A percentile compares a stretch with the other conserved stretches of the same genome.
These are phyloP conservation scores for Acanthococcus lagerstroemiae DNA, from an alignment of 2,888 invertebrate species.

Conservation along the genomic window DNA sequence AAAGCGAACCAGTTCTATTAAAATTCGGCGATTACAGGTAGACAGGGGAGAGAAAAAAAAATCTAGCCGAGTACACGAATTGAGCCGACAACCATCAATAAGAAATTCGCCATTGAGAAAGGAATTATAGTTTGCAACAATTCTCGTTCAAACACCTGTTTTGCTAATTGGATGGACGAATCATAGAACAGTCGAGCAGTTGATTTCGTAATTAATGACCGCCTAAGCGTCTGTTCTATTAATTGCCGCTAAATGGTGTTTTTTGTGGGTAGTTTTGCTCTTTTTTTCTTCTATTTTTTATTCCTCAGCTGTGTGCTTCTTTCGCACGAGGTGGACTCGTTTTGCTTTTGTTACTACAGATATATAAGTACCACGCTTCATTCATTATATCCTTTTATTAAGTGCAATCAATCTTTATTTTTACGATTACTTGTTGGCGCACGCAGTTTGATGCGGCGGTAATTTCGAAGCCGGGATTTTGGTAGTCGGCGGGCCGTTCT, in stretches of 20 bases:
- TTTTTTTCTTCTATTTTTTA: not conserved
- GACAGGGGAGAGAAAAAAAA: not conserved
- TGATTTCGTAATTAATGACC: conserved; percentile 24
- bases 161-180: conserved; percentile 13
- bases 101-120: too few species aligned
- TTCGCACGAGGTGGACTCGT: too few species aligned
- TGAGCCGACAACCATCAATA: not conserved
- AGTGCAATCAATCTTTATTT: not conserved
- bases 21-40: not conserved
- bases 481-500: too few species aligned
- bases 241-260: conserved; percentile 6
- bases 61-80: not conserved
- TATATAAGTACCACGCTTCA: too few species aligned
- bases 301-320: not conserved
- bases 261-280: not conserved
- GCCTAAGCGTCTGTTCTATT: conserved; percentile 23
- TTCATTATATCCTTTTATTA: not conserved
- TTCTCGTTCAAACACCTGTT: conserved; percentile 14
- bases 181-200: conserved; percentile 13
- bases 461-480: too few species aligned
- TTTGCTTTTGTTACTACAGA: too few species aligned
- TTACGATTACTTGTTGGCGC: too few species aligned
- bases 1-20: not conserved
- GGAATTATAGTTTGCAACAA: not conserved
- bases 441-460: too few species aligned